phyloP scores from a whole-genome alignment of 2,888 invertebrate genomes.

The Pseudococcus longispinus region DNA sequence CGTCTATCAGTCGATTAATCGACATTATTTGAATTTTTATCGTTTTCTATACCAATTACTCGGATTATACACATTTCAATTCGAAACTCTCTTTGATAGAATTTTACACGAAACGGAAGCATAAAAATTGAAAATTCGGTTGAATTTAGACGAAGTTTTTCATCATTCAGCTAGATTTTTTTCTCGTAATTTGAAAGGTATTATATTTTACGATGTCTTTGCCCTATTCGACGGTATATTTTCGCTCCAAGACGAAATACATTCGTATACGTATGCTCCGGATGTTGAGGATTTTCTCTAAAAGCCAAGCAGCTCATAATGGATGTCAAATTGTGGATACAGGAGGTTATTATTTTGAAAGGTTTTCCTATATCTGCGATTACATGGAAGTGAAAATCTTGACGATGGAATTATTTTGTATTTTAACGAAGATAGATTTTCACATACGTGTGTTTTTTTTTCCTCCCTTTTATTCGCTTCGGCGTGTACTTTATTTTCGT shows the following conservation, averaged over 20 bases:
- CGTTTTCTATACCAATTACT: not conserved
- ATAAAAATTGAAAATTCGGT: not conserved
- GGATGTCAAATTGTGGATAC: not conserved
- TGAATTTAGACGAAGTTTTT: no score
- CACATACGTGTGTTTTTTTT: not conserved
- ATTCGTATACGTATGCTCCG: not conserved
- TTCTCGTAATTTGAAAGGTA: not conserved
- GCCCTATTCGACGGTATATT: not conserved
- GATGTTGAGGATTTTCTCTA: not conserved
- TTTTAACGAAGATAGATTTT: constrained; percentile 1
- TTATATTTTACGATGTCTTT: not conserved
- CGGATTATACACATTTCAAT: not conserved
- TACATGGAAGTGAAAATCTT: not conserved
- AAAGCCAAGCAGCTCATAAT: not conserved
- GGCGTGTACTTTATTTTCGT: not conserved
- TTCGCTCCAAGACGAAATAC: not conserved
- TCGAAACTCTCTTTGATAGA: not conserved
- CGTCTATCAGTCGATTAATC: not conserved
- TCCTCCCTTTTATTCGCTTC: not conserved
- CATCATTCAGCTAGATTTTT: not conserved
- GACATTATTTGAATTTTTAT: not conserved
- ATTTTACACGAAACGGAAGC: not conserved
- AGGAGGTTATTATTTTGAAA: not conserved
- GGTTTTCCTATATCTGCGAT: not conserved
- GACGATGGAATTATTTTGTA: not conserved